Percentiles rank a stretch among this genome's conserved stretches.
Evolutionary conservation across 23 tunicate species (phyloP).

Genomic region (Corella eumyota): DNA sequence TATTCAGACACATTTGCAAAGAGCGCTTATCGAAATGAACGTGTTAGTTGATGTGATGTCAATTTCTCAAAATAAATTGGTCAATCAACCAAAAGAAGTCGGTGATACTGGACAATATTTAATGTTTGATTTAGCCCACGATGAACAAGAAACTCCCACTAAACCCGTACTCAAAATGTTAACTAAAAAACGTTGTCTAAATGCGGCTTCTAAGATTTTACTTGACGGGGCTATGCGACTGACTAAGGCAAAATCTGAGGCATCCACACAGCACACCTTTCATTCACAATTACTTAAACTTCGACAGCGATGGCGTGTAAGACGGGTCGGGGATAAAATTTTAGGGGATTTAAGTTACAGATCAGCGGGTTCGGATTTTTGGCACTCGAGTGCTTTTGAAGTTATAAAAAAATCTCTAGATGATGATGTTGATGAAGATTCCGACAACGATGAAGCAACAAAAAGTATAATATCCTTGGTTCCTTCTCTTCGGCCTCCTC

Average conservation of each 20-base stretch:
- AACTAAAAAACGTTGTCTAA: conserved; percentile 61
- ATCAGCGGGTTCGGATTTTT: conserved; percentile 72
- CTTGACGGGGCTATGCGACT: conserved; percentile 48
- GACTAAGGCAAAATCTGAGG: conserved; percentile 23
- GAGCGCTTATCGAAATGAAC: conserved; percentile 83
- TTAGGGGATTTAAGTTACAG: conserved; percentile 74
- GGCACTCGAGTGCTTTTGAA: conserved; percentile 75
- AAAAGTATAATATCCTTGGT: neutral
- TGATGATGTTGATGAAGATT: conserved; percentile 24
- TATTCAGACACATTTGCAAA: conserved; percentile 34
- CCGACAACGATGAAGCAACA: conserved; percentile 7
- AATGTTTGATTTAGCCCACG: conserved; percentile 53
- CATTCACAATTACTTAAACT: conserved; percentile 62
- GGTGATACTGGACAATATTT: conserved; percentile 52
- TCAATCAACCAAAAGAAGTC: conserved; percentile 12
- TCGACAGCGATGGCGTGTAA: conserved; percentile 66
- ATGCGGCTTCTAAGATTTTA: conserved; percentile 59
- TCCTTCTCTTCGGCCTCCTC: conserved; percentile 23
- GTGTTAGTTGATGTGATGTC: conserved; percentile 83
- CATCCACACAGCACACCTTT: conserved; percentile 14
- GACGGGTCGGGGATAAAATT: conserved; percentile 70
- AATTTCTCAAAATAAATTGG: conserved; percentile 55
- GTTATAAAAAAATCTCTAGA: conserved; percentile 65
- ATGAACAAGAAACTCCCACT: conserved; percentile 31
- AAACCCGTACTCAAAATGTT: conserved; percentile 40